Base-by-base conservation (phyloP, 2,797 vertebrate genomes). In the Cichlasoma orientale region DNA sequence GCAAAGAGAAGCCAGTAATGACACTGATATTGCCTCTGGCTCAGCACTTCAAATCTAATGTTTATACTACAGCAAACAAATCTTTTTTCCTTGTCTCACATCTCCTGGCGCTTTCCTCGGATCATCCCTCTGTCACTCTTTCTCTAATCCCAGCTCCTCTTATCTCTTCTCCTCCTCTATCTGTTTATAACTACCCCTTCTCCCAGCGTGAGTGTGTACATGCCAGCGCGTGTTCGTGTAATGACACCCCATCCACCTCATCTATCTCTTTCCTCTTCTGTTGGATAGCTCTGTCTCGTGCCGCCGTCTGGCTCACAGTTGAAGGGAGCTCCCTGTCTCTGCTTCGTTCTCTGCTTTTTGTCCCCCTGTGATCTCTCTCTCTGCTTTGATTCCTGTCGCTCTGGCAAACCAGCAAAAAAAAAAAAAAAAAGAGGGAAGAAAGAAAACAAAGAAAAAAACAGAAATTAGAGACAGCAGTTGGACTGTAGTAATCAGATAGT, bases 181-280 rank as follows among this genome's bases (percentile, higher is more conserved):
- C 77, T 80, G 68, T 86, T 82, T 58, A 55, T 54, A 55, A 70
- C 82, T 14, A 76, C 58, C 68, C 70, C 75, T 9, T 80, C 70
- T 80, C 74, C 63, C 61, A 55, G 80, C 77, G 58, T 69, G 68
- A 61, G 58, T 68, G 55, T 33, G 70, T 74, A 73, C 71, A 16
- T 61, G 57, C 63, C 18, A 25, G 74, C 71, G 16, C 55, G 69
- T 72, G 70, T 78, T 56, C 82, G 74, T 82, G 72, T 78, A 82
- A 79, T 77, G 61, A 72, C 79, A 69, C 41, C 84, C 55, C 57
- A 74, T 72, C 36, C 85, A 95, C 95, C 94, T 95, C 89, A 50
- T 95, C 94, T 80, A 96, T 95, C 83, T 95, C 94, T 71, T 68
- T 92, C 90, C 94, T 94, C 86, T 94, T 95, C 82, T 84, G 89